Conservation (phyloP, 2,113 vertebrate genomes). For the Silurus glanis region DNA sequence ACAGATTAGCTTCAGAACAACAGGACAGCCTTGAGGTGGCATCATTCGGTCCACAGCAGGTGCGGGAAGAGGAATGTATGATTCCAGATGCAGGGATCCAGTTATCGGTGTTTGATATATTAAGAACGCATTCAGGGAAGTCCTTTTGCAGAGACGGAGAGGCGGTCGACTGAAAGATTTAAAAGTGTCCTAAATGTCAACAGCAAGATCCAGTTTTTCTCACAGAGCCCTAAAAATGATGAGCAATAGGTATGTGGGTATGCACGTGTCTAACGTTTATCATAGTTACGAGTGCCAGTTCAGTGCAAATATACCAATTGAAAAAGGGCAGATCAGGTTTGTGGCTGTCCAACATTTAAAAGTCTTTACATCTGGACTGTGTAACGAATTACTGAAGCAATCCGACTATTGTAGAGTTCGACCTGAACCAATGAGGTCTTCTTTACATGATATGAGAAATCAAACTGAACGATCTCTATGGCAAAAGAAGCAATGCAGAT, state of each 20-base stretch:
- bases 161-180: background rate
- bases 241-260: conserved; percentile 24
- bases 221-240: conserved; percentile 1
- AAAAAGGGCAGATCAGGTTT: conserved; percentile 51
- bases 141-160: conserved; percentile 24
- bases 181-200: conserved; percentile 19
- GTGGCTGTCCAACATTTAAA: conserved; percentile 33
- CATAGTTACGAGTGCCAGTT: conserved; percentile 34
- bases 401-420: background rate
- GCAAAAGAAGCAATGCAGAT: conserved; percentile 8
- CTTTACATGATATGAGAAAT: conserved; percentile 20
- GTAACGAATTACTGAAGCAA: conserved; percentile 14
- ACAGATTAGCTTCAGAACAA: conserved; percentile 78
- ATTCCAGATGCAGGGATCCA: background rate
- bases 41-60: conserved; percentile 48
- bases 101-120: background rate
- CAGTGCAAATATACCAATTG: conserved; percentile 54
- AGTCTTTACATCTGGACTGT: conserved; percentile 17
- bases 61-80: conserved; percentile 45
- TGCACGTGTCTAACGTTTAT: conserved; percentile 33
- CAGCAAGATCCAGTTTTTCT: conserved; percentile 13
- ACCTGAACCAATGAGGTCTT: background rate
- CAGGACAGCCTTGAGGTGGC: conserved; percentile 56
- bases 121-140: conserved; percentile 49
- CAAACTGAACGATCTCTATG: conserved; percentile 6